These are phyloP conservation scores for Rhadinocentrus ornatus DNA, from an alignment of 2,797 vertebrate species.

Conservation along the genomic window DNA sequence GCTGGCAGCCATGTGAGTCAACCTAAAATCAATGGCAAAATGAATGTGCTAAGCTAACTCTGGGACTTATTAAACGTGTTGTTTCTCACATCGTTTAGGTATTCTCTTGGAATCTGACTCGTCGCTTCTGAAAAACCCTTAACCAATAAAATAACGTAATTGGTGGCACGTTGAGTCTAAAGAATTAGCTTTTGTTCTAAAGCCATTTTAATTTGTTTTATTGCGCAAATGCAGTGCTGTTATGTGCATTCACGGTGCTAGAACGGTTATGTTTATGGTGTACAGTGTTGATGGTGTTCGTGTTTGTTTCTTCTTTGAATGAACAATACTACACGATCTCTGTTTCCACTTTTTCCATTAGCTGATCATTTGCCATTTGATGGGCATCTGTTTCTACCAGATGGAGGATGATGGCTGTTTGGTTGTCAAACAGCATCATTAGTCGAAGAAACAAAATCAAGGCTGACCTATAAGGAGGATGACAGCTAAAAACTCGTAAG, in stretches of 20 bases:
- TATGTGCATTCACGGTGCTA: background rate
- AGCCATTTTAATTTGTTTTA: background rate
- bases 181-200: background rate
- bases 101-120: background rate
- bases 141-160: background rate
- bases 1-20: background rate
- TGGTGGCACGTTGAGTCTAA: background rate
- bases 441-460: background rate
- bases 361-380: background rate
- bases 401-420: constrained; percentile 44
- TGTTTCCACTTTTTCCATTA: background rate
- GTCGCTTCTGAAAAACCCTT: too few relatives aligned
- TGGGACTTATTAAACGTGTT: background rate
- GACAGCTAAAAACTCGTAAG: constrained; percentile 9
- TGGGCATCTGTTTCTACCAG: constrained; percentile 18
- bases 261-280: background rate
- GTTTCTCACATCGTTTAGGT: background rate
- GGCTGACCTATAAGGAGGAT: background rate
- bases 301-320: background rate
- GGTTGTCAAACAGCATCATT: background rate
- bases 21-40: background rate
- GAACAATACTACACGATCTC: background rate
- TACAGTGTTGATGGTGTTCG: background rate
- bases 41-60: background rate
- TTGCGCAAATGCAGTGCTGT: background rate